Percentiles rank a stretch among this genome's conserved stretches.
Evolutionary conservation across 2,888 invertebrate genomes (phyloP).

Genomic region (Choreutis nemorana): DNA sequence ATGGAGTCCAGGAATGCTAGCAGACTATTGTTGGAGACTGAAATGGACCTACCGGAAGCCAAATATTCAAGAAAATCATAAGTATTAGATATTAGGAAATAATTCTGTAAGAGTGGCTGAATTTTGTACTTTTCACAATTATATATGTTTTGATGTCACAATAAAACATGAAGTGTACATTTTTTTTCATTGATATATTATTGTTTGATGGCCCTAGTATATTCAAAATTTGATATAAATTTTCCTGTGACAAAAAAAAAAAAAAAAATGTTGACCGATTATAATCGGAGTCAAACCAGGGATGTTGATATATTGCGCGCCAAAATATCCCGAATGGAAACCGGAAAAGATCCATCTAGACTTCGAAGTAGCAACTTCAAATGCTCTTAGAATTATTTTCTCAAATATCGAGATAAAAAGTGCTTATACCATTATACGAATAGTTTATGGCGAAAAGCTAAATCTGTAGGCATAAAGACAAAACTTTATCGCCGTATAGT

Average conservation of each 20-base stretch:
- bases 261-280: constrained; percentile 4
- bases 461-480: constrained; percentile 5
- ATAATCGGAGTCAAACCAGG: too few species aligned
- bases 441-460: constrained; percentile 5
- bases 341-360: constrained; percentile 2
- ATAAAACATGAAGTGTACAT: constrained; percentile 1
- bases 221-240: constrained; percentile 6
- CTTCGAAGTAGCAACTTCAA: constrained; percentile 2
- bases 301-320: too few species aligned
- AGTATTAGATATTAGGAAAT: constrained; percentile 5
- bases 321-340: too few species aligned
- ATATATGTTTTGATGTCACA: constrained; percentile 6
- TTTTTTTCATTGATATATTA: constrained; percentile 3
- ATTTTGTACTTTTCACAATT: constrained; percentile 4
- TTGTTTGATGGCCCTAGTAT: constrained; percentile 2
- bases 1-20: constrained; percentile 8
- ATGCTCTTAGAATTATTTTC: constrained; percentile 1
- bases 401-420: too few species aligned
- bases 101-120: constrained; percentile 4
- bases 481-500: constrained; percentile 3
- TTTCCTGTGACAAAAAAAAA: constrained; percentile 5
- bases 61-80: constrained; percentile 6
- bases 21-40: constrained; percentile 9
- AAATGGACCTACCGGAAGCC: constrained; percentile 5
- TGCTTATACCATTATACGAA: constrained; percentile 6